Percentiles rank a stretch among this genome's conserved stretches.
These are phyloP conservation scores for Nestor notabilis DNA, from an alignment of 2,113 vertebrate genomes.

Conservation along the genomic window DNA sequence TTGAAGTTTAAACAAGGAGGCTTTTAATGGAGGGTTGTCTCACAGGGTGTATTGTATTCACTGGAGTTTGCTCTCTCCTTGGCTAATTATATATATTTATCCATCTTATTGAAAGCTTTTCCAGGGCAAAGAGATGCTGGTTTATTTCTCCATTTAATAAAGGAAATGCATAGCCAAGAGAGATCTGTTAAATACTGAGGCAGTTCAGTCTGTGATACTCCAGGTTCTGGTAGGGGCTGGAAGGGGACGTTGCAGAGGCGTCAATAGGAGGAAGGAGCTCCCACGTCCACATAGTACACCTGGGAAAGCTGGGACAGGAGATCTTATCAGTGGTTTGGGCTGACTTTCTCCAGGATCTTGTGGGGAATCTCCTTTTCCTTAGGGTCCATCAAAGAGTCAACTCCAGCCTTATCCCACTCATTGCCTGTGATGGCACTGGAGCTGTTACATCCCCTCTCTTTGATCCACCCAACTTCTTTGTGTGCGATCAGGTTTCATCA, in stretches of 20 bases:
- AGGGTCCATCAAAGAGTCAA: not conserved
- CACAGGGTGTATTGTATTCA: conserved; percentile 68
- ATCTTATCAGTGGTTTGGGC: not conserved
- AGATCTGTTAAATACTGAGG: not conserved
- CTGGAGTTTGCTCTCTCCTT: conserved; percentile 68
- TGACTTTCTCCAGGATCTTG: not conserved
- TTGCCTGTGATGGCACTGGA: not conserved
- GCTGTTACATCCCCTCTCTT: not conserved
- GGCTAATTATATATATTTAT: conserved; percentile 75
- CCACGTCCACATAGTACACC: accelerated
- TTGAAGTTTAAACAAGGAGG: conserved; percentile 72
- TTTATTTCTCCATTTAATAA: conserved; percentile 57
- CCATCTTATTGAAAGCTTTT: conserved; percentile 70
- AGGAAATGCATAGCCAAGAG: not conserved
- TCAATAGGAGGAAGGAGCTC: not conserved
- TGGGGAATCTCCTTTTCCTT: not conserved
- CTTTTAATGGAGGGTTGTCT: conserved; percentile 76
- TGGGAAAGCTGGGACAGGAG: not conserved
- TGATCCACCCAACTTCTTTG: not conserved
- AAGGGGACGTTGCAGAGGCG: not conserved
- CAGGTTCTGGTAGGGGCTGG: not conserved
- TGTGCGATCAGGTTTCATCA: accelerated
- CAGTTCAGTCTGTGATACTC: not conserved
- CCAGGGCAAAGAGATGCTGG: conserved; percentile 60
- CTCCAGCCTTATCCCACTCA: not conserved